phyloP scores from a whole-genome alignment of 2,888 invertebrate species.

The Prionchulus punctatus region DNA sequence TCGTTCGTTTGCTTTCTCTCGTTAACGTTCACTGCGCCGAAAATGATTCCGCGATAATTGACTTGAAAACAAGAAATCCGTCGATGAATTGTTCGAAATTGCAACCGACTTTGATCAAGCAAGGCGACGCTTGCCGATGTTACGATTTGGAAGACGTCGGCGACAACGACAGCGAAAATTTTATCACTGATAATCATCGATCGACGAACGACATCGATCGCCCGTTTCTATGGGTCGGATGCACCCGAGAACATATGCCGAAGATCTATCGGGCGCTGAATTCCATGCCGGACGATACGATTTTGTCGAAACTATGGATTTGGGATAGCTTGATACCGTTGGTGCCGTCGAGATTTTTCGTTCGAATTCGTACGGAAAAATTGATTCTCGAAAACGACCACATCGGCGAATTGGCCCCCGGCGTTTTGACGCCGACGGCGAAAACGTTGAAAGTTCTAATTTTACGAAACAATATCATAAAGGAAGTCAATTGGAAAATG shows the following conservation, averaged over 20 bases:
- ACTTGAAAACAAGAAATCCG: too few species aligned
- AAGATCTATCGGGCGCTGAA: conserved; percentile 6
- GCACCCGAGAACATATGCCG: conserved; percentile 8
- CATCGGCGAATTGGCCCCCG: conserved; percentile 11
- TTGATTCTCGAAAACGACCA: conserved; percentile 10
- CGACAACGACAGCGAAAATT: too few species aligned
- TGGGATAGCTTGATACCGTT: conserved; percentile 12
- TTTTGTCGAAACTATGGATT: conserved; percentile 12
- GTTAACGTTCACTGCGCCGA: too few species aligned
- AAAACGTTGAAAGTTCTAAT: conserved; percentile 15
- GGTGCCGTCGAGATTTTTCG: conserved; percentile 5
- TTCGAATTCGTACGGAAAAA: conserved; percentile 8
- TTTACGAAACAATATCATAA: conserved; percentile 22
- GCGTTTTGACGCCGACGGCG: conserved; percentile 15
- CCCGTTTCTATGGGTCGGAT: conserved; percentile 14
- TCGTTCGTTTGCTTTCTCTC: too few species aligned
- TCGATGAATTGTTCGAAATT: too few species aligned
- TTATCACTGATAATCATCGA: too few species aligned
- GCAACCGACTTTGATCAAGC: too few species aligned
- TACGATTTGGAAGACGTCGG: too few species aligned
- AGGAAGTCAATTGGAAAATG: conserved; percentile 16
- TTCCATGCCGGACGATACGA: conserved; percentile 4
- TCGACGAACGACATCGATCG: too few species aligned
- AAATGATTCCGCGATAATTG: too few species aligned
- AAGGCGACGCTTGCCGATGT: too few species aligned